These are phyloP conservation scores for Rhynchonycteris naso DNA, from an alignment of 2,797 vertebrate species.

Conservation along the genomic window DNA sequence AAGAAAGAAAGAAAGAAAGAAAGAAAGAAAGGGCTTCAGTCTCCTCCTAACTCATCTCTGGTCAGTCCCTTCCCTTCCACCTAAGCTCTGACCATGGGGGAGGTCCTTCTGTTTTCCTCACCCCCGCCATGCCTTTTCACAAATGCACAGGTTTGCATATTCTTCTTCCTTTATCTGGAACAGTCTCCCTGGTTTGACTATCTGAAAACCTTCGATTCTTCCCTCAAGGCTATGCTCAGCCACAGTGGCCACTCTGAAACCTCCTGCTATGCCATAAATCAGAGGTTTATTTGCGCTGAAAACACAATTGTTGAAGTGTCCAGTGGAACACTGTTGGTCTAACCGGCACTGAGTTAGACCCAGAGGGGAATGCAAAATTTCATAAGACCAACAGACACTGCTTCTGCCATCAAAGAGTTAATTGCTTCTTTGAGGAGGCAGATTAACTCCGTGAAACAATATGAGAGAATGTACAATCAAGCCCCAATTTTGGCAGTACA, in stretches of 20 bases:
- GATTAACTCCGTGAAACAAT: neutral
- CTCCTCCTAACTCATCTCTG: neutral
- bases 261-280: neutral
- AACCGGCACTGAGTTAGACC: neutral
- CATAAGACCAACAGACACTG: neutral
- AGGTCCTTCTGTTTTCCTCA: no score
- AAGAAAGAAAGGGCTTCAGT: neutral
- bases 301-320: neutral
- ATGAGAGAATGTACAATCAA: slow-evolving; percentile 46
- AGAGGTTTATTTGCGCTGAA: neutral
- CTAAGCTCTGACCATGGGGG: neutral
- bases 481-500: neutral
- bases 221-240: neutral
- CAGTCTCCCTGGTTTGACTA: neutral
- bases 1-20: no score
- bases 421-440: neutral
- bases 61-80: neutral
- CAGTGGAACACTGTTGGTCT: neutral
- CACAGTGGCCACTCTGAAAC: neutral
- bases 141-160: neutral
- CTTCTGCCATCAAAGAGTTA: slow-evolving; percentile 28
- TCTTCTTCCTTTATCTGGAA: neutral
- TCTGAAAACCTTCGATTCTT: neutral
- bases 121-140: neutral
- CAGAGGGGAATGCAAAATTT: neutral